Conservation (phyloP, 2,888 invertebrate genomes). For the Molorchus minor region DNA sequence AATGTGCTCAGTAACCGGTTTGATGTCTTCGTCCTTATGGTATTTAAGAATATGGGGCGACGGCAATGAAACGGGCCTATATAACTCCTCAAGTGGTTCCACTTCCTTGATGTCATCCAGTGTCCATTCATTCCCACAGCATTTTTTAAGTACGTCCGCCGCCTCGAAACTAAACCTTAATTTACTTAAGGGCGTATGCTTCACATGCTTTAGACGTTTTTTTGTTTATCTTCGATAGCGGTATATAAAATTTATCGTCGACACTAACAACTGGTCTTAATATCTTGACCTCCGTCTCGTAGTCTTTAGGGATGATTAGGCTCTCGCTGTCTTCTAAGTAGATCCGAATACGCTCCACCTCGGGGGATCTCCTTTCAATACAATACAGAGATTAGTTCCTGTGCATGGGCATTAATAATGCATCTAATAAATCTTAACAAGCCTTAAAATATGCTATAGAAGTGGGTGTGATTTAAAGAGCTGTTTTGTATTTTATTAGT, state of each 20-base stretch:
- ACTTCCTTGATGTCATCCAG: conserved; percentile 21
- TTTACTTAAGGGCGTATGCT: conserved; percentile 30
- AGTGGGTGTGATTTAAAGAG: too few species aligned
- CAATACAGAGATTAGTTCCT: conserved; percentile 15
- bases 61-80: conserved; percentile 42
- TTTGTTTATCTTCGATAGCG: conserved; percentile 29
- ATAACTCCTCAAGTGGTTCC: conserved; percentile 36
- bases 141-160: conserved; percentile 30
- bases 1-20: conserved; percentile 58
- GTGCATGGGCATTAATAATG: not conserved
- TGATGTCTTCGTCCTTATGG: conserved; percentile 46
- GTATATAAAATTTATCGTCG: conserved; percentile 35
- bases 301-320: conserved; percentile 36
- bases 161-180: conserved; percentile 26
- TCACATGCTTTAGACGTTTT: conserved; percentile 27
- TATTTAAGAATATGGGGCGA: conserved; percentile 25
- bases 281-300: conserved; percentile 19
- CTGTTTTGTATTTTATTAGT: too few species aligned
- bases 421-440: not conserved
- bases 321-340: conserved; percentile 39
- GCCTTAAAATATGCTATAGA: too few species aligned
- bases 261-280: conserved; percentile 1
- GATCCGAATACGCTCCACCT: conserved; percentile 32
- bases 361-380: conserved; percentile 23
- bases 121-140: conserved; percentile 30